phyloP scores from a whole-genome alignment of 2,797 vertebrate genomes.

The Platyrinchus mystaceus region DNA sequence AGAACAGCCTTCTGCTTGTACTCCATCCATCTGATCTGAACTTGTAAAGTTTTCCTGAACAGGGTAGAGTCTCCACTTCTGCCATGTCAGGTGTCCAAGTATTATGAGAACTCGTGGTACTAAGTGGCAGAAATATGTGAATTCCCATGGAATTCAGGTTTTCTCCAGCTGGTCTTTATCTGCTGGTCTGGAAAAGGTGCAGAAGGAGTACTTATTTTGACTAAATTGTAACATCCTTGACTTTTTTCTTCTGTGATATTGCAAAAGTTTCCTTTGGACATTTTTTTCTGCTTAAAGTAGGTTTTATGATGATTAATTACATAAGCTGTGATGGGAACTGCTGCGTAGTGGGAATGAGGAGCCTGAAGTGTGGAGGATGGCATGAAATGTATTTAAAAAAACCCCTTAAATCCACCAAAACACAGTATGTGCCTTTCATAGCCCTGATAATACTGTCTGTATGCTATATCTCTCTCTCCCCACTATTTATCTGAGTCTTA shows the following conservation, averaged over 20 bases:
- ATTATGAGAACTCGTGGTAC: not conserved
- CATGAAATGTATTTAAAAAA: slow-evolving; percentile 35
- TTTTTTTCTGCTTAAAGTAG: not conserved
- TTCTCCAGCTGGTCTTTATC: not conserved
- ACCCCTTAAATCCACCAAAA: not conserved
- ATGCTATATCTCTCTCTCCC: not conserved
- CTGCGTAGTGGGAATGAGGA: not conserved
- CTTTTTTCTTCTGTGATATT: not conserved
- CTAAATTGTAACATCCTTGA: not conserved
- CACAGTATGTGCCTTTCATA: not conserved
- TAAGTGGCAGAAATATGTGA: not conserved
- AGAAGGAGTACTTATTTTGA: not conserved
- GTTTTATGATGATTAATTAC: slow-evolving; percentile 34
- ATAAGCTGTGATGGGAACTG: slow-evolving; percentile 32
- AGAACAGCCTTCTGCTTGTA: not conserved
- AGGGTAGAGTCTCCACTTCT: not conserved
- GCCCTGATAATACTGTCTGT: not conserved
- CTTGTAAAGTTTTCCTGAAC: not conserved
- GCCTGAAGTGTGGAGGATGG: slow-evolving; percentile 35
- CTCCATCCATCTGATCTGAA: not conserved
- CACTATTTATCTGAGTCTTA: not conserved
- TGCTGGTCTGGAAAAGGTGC: not conserved
- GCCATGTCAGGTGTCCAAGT: not conserved
- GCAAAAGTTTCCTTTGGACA: not conserved
- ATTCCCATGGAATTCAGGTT: not conserved